Evolutionary conservation across 2,113 vertebrate species (phyloP).

Genomic region (Camelus dromedarius): DNA sequence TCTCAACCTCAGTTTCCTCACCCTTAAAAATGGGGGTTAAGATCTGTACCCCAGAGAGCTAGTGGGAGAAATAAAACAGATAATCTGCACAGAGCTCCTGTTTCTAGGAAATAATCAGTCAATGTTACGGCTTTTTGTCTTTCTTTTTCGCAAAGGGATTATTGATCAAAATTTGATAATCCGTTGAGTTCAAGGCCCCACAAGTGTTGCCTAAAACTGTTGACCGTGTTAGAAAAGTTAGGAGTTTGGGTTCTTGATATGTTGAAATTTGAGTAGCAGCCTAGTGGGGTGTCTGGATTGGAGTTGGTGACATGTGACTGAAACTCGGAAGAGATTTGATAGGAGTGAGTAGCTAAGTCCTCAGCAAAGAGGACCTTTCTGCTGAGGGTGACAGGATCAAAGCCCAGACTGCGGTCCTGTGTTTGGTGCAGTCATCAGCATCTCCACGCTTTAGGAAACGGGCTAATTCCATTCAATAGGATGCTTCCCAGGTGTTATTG

Average conservation of each 20-base stretch:
- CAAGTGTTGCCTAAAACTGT: background rate
- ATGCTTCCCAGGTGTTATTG: background rate
- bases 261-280: background rate
- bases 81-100: background rate
- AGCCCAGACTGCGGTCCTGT: background rate
- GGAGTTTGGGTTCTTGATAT: background rate
- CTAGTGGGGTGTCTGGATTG: fast-evolving
- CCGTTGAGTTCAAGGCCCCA: background rate
- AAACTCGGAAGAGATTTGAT: background rate
- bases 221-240: background rate
- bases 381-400: background rate
- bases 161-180: background rate
- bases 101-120: background rate
- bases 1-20: background rate
- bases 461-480: background rate
- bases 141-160: background rate
- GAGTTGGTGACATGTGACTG: background rate
- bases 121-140: background rate
- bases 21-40: background rate
- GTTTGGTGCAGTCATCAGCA: fast-evolving
- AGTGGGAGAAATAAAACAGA: background rate
- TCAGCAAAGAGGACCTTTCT: background rate
- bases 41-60: background rate
- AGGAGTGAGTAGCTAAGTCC: background rate
- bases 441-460: fast-evolving